Evolutionary conservation across 2,797 vertebrate genomes (phyloP), one percentile per base, ranked within the genome.

Genomic region (Tenualosa thibaudeaui): DNA sequence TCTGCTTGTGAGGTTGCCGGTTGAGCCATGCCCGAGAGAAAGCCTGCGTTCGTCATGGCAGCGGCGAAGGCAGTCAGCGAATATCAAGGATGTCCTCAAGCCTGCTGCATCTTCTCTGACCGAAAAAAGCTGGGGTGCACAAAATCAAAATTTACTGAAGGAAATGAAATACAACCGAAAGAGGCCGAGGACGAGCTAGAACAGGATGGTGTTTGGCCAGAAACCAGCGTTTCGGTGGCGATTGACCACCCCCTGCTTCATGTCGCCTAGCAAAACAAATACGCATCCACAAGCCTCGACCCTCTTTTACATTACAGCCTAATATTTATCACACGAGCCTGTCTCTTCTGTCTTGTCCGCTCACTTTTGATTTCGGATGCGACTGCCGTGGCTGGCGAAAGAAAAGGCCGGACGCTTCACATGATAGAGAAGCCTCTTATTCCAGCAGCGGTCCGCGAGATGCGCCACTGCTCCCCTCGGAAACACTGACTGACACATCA

Each of bases 21-120:
- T 90, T 88, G 90, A 92, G 90, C 92, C 88, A 90, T 82, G 91
- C 90, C 90, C 88, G 88, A 90, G 91, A 91, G 92, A 90, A 94
- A 93, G 92, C 93, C 91, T 92, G 91, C 92, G 94, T 92, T 94
- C 91, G 89, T 95, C 95, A 95, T 95, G 84, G 84, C 87, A 93
- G 94, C 94, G 93, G 86, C 84, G 93, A 93, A 93, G 94, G 93
- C 92, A 87, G 91, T 88, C 91, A 75, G 86, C 85, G 84, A 89
- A 89, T 91, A 90, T 90, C 88, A 89, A 88, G 89, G 91, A 86
- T 89, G 93, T 94, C 93, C 93, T 95, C 93, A 93, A 90, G 90
- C 91, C 49, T 92, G 93, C 90, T 91, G 93, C 94, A 95, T 94
- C 86, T 88, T 91, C 88, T 91, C 89, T 87, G 85, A 50, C 89